These are phyloP conservation scores for Aphaenogaster floridana DNA, from an alignment of 1,140 invertebrate genomes.

Conservation along the genomic window DNA sequence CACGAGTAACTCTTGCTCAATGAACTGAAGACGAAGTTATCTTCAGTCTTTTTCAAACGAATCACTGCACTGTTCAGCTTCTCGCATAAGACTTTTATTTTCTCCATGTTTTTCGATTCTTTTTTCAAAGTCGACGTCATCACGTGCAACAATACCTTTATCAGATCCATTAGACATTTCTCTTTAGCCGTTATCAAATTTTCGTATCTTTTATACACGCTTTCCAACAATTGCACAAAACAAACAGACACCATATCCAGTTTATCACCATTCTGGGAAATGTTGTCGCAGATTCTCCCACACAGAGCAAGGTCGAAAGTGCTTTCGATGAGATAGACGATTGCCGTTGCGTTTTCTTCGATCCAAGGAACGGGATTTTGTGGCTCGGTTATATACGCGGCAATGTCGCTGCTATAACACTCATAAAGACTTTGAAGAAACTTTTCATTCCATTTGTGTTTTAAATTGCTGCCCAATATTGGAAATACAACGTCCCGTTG, in stretches of 20 bases:
- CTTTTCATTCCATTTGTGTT: conserved; percentile 76
- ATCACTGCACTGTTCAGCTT: conserved; percentile 77
- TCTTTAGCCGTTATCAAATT: conserved; percentile 75
- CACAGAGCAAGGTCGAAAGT: conserved; percentile 78
- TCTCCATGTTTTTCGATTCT: conserved; percentile 83
- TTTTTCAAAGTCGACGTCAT: conserved; percentile 87
- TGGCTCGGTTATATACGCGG: conserved; percentile 76
- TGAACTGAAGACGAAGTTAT: conserved; percentile 84
- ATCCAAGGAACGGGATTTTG: conserved; percentile 78
- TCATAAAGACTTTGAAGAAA: conserved; percentile 79
- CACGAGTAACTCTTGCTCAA: conserved; percentile 88
- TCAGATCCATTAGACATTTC: conserved; percentile 86
- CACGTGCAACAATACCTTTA: conserved; percentile 88
- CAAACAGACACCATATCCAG: conserved; percentile 76
- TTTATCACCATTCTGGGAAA: conserved; percentile 83
- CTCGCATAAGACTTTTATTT: conserved; percentile 84
- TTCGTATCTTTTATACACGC: conserved; percentile 81
- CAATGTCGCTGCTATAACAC: conserved; percentile 76
- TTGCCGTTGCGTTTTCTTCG: conserved; percentile 75
- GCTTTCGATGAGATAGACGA: conserved; percentile 80
- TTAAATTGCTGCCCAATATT: conserved; percentile 79
- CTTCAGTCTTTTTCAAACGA: conserved; percentile 77
- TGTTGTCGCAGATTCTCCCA: conserved; percentile 72
- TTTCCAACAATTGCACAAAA: conserved; percentile 82
- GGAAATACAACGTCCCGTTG: conserved; percentile 78